Percentiles rank a stretch among this genome's conserved stretches.
These are phyloP conservation scores for Bolinopsis microptera DNA, from an alignment of 37 sponge, comb jelly and placozoan species.

Conservation along the genomic window DNA sequence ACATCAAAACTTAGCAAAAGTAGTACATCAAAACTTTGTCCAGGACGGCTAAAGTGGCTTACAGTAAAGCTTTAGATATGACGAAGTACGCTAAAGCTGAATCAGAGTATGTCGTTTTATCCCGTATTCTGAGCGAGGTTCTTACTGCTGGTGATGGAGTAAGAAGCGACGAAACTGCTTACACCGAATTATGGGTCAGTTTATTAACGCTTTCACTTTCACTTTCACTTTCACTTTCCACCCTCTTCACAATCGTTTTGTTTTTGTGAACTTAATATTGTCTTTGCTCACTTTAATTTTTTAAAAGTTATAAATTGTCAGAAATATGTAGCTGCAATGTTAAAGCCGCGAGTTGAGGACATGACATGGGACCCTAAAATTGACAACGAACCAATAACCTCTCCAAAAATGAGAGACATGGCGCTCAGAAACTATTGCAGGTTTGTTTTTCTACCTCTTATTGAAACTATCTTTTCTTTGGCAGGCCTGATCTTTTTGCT, in stretches of 20 bases:
- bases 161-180: not conserved
- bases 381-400: not conserved
- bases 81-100: not conserved
- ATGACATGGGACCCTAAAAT: not conserved
- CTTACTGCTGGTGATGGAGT: not conserved
- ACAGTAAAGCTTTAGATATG: constrained; percentile 15
- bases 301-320: not conserved
- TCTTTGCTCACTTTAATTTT: too few species aligned
- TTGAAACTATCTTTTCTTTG: too few species aligned
- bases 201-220: not conserved
- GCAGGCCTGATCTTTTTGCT: too few species aligned
- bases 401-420: constrained; percentile 43
- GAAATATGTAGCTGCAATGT: constrained; percentile 21
- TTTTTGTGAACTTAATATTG: not conserved
- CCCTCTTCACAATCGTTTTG: not conserved
- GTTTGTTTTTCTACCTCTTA: not conserved
- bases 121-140: not conserved
- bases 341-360: constrained; percentile 35
- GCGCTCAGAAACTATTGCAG: constrained; percentile 17
- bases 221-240: not conserved
- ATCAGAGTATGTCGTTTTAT: not conserved
- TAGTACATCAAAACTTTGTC: too few species aligned
- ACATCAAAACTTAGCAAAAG: too few species aligned
- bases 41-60: not conserved
- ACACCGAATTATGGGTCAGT: not conserved